phyloP scores from a whole-genome alignment of 2,888 invertebrate species.

The Matsumyia berberina region DNA sequence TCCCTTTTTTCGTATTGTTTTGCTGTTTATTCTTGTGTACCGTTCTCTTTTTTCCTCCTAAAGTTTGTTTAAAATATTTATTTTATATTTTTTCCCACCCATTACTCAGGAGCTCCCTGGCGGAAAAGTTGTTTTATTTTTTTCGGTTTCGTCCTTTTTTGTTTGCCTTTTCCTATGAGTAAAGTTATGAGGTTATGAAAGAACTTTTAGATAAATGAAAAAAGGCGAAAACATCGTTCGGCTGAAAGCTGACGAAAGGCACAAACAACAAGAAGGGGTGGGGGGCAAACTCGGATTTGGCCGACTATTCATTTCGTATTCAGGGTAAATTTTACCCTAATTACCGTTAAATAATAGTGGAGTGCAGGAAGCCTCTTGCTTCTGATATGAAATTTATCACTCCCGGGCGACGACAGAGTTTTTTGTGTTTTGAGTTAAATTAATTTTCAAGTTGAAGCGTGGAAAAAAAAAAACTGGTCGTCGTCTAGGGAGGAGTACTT shows the following conservation, averaged over 20 bases:
- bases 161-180: constrained; percentile 20
- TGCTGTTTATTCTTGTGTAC: constrained; percentile 2
- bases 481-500: not conserved
- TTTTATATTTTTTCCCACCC: constrained; percentile 18
- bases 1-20: constrained; percentile 1
- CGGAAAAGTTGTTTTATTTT: not conserved
- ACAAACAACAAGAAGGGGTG: not conserved
- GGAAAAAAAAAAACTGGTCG: not conserved
- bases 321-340: constrained; percentile 38
- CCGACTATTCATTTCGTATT: constrained; percentile 19
- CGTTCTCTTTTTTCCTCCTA: not conserved
- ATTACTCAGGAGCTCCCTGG: not conserved
- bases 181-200: constrained; percentile 27
- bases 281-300: not conserved
- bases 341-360: constrained; percentile 49
- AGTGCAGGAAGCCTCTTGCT: constrained; percentile 22
- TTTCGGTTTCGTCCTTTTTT: not conserved
- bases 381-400: constrained; percentile 33
- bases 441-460: not conserved
- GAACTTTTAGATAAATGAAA: constrained; percentile 41
- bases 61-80: constrained; percentile 24
- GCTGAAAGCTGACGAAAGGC: constrained; percentile 1
- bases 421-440: constrained; percentile 10
- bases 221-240: constrained; percentile 27
- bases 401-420: not conserved